Evolutionary conservation across 2,888 invertebrate species (phyloP), one percentile per base, ranked within the genome.

Genomic region (Leptinotarsa juncta): DNA sequence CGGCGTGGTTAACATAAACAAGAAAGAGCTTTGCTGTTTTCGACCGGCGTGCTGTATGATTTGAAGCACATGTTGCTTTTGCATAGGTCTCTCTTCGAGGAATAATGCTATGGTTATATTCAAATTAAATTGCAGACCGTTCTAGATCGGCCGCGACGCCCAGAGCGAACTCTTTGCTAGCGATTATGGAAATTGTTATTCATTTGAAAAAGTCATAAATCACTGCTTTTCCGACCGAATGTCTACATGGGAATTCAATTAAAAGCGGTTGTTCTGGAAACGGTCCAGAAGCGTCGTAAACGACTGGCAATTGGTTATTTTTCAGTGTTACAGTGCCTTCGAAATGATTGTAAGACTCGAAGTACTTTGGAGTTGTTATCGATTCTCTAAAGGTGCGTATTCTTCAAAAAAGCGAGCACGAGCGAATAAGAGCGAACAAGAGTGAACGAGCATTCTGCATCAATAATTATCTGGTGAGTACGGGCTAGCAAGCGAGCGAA

Each of bases 11-110:
- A 81, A 81, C 82, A 82, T 82, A 83, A 83, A 84, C 84, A 83
- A 84, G 84, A 83, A 81, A 82, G 82, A 82, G 84, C 82, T 82
- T 82, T 77, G 82, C 81, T 81, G 83, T 83, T 80, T 81, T 81
- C 78, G 81, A 74, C 80, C 80, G 80, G 77, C 83, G 83, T 83
- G 83, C 80, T 83, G 81, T 84, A 84, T 84, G 84, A 84, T 84
- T 84, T 83, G 84, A 83, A 83, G 84, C 84, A 84, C 83, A 84
- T 84, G 84, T 84, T 84, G 82, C 82, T 73, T 15, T 51, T 51
- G 51, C 51, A 51, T 51, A 51, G 15, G 5, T n/a, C 62, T 77
- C 75, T 76, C 76, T 77, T 77, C 70, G 70, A 79, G 76, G 81
- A 81, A 82, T 83, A 84, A 82, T 81, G 80, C 82, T 74, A 78